A percentile compares a stretch with the other conserved stretches of the same genome.
phyloP scores from a whole-genome alignment of 1,140 invertebrate species.

The Ephestia elutella region DNA sequence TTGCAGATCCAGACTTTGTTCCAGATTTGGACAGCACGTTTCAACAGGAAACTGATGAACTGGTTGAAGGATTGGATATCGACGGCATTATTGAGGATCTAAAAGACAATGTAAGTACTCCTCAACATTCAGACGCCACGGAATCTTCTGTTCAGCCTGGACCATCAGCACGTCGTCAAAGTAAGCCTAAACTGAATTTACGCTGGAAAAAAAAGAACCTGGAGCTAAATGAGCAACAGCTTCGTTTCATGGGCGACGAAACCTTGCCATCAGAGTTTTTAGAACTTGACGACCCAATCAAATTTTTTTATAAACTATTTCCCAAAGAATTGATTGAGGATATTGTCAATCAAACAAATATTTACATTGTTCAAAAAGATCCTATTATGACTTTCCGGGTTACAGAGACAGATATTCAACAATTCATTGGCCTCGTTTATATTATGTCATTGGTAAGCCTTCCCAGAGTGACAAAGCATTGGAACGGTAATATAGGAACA shows the following conservation, averaged over 20 bases:
- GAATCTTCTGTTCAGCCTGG: too few relatives aligned
- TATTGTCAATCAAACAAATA: slow-evolving; percentile 24
- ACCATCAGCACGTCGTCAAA: too few relatives aligned
- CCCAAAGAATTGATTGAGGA: slow-evolving; percentile 22
- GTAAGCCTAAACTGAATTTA: slow-evolving; percentile 16
- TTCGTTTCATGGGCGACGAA: slow-evolving; percentile 13
- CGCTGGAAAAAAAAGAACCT: slow-evolving; percentile 26
- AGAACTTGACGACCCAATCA: slow-evolving; percentile 27
- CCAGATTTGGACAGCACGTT: too few relatives aligned
- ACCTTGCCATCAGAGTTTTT: slow-evolving; percentile 15
- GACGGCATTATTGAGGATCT: too few relatives aligned
- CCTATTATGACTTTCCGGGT: slow-evolving; percentile 11
- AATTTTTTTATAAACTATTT: slow-evolving; percentile 29
- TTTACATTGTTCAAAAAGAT: slow-evolving; percentile 26
- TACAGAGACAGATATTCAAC: slow-evolving; percentile 13
- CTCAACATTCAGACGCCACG: too few relatives aligned
- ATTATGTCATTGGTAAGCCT: slow-evolving; percentile 25
- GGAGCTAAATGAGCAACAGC: slow-evolving; percentile 22
- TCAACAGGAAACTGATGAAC: too few relatives aligned
- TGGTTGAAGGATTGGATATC: too few relatives aligned
- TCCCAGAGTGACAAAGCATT: slow-evolving; percentile 25
- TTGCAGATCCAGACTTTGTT: too few relatives aligned
- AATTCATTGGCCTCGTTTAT: slow-evolving; percentile 24
- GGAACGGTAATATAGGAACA: slow-evolving; percentile 20
- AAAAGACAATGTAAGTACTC: too few relatives aligned